A percentile compares a stretch with the other conserved stretches of the same genome.
phyloP scores from a whole-genome alignment of 2,888 invertebrate genomes.

The Dicycla oo region DNA sequence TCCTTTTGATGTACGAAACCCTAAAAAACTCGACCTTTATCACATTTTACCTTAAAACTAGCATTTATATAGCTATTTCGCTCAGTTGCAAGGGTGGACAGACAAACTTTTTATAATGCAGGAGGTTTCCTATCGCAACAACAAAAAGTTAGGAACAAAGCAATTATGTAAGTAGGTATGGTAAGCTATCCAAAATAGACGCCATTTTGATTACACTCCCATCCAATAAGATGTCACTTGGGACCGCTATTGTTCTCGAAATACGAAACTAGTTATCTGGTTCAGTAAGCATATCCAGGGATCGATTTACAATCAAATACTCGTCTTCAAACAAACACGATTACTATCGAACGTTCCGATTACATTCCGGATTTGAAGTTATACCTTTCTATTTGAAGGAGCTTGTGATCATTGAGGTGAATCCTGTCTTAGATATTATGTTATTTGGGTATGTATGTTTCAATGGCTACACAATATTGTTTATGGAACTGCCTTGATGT shows the following conservation, averaged over 20 bases:
- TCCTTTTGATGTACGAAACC: too few relatives aligned
- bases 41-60: too few relatives aligned
- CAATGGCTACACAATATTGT: conserved; percentile 10
- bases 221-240: conserved; percentile 19
- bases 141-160: neutral
- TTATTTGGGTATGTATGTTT: conserved; percentile 3
- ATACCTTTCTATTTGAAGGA: conserved; percentile 9
- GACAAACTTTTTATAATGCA: too few relatives aligned
- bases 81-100: too few relatives aligned
- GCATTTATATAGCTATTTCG: too few relatives aligned
- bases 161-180: neutral
- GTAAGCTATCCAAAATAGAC: neutral
- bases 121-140: too few relatives aligned
- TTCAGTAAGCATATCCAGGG: conserved; percentile 38
- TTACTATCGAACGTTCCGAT: conserved; percentile 27
- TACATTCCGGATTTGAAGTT: conserved; percentile 5
- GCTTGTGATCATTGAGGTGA: conserved; percentile 17
- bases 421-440: neutral
- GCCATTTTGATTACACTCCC: conserved; percentile 12
- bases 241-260: conserved; percentile 11
- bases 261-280: conserved; percentile 40
- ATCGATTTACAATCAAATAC: conserved; percentile 33
- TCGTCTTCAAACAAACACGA: conserved; percentile 35
- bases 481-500: conserved; percentile 1
- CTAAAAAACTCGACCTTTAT: too few relatives aligned